These are phyloP conservation scores for Heterodera schachtii DNA, from an alignment of 1,140 invertebrate genomes.

Conservation along the genomic window DNA sequence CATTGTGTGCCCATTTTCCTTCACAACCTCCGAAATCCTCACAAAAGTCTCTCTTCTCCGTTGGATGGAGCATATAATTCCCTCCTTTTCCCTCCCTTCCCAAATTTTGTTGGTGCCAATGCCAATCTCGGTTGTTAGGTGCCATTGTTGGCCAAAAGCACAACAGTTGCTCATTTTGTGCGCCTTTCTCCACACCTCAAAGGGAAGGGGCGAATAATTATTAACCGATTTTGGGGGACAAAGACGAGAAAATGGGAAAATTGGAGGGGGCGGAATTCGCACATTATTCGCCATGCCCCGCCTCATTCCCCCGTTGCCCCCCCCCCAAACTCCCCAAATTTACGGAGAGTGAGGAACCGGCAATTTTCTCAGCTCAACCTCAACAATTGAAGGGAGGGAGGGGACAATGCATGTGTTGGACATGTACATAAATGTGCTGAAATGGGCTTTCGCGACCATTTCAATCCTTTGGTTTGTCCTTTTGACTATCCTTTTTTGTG, in stretches of 20 bases:
- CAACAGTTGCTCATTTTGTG: background rate
- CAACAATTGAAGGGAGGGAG: background rate
- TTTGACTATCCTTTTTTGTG: background rate
- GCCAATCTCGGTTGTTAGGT: background rate
- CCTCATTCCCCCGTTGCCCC: background rate
- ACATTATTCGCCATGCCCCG: background rate
- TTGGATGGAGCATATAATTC: background rate
- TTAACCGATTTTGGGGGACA: conserved; percentile 6
- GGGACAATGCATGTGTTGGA: background rate
- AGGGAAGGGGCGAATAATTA: background rate
- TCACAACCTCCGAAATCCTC: conserved; percentile 1
- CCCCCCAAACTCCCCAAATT: background rate
- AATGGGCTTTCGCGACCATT: background rate
- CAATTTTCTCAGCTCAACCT: background rate
- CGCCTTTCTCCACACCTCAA: background rate
- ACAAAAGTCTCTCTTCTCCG: background rate
- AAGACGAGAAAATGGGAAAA: background rate
- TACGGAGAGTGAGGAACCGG: background rate
- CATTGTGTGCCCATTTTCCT: conserved; percentile 9
- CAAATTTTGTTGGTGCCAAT: background rate
- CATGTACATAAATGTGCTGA: background rate
- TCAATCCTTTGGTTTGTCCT: background rate
- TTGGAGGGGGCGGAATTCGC: background rate
- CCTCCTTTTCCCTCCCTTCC: background rate
- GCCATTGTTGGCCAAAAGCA: conserved; percentile 2